Evolutionary conservation across 1,140 invertebrate genomes (phyloP), one percentile per base, ranked within the genome.

Genomic region (Oedothorax gibbosus): DNA sequence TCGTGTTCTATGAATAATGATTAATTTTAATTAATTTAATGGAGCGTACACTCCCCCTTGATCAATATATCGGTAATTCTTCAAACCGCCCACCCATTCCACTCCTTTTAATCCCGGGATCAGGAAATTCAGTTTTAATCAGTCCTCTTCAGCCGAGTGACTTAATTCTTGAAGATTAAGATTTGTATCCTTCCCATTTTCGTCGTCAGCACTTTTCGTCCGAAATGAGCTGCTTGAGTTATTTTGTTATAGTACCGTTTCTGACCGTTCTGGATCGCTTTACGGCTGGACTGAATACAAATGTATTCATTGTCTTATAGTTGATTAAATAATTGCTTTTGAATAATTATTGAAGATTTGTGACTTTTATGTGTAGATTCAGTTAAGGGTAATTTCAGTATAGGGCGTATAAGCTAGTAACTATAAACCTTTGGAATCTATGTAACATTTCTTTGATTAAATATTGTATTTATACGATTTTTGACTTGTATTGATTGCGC

Each of bases 11-110:
- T 60, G 72, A 75, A 75, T 75, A 75, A 75, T 75, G 72, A 75
- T 75, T 75, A 75, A 75, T 75, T 75, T 75, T 75, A 75, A 75
- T 75, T 75, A 75, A 75, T 75, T 60, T 75, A 75, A 75, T 75
- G 72, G 72, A 75, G 72, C 18, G 54, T 54, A n/a, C 8, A 7
- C 51, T 71, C n/a, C 18, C 64, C 20, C 54, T 56, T 50, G 51
- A 75, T 75, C 72, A 35, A 75, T 75, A 75, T 21, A 75, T 60
- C 49, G 72, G 72, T 50, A 35, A 75, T 75, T 75, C 72, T 75
- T 75, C 72, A 53, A 21, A 35, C 53, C 72, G 72, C 35, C 56
- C 35, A 35, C n/a, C n/a, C 54, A 71, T 53, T 71, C 68, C 68
- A 35, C 68, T n/a, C n/a, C 57, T 71, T 71, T 35, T 35, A 35